phyloP scores from a whole-genome alignment of 2,888 invertebrate genomes.

The Plebejus argus region DNA sequence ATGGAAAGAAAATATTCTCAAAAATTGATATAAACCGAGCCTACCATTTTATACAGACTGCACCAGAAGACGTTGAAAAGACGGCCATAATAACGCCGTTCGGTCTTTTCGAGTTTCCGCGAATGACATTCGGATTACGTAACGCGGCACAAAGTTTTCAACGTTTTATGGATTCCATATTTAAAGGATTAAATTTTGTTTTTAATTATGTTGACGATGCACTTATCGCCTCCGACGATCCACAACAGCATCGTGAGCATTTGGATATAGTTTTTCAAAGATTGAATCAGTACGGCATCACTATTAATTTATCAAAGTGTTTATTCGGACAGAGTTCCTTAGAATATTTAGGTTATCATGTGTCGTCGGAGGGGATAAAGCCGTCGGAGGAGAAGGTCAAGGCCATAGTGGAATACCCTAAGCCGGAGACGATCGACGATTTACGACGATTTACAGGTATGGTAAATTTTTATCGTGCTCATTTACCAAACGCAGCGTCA shows the following conservation, averaged over 20 bases:
- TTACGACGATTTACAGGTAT: conserved; percentile 39
- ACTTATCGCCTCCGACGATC: conserved; percentile 20
- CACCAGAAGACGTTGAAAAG: neutral
- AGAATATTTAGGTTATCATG: conserved; percentile 33
- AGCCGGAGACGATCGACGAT: conserved; percentile 37
- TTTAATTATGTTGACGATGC: conserved; percentile 36
- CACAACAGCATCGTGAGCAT: conserved; percentile 26
- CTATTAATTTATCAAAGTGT: conserved; percentile 35
- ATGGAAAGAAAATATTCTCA: neutral
- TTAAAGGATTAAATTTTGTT: conserved; percentile 35
- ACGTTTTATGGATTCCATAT: conserved; percentile 32
- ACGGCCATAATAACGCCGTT: neutral
- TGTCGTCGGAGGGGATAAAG: conserved; percentile 26
- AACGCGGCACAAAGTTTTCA: conserved; percentile 29
- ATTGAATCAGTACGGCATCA: conserved; percentile 28
- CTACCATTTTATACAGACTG: neutral
- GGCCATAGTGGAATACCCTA: conserved; percentile 38
- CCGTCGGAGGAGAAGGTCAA: conserved; percentile 33
- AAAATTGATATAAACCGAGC: neutral
- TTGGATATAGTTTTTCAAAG: conserved; percentile 32
- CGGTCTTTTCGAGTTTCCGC: neutral
- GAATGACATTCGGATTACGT: neutral
- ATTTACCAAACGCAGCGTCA: conserved; percentile 34
- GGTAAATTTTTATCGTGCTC: conserved; percentile 37
- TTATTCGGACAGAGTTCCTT: conserved; percentile 11